Percentiles rank a stretch among this genome's conserved stretches.
Conservation (phyloP, 1,140 invertebrate genomes). For the Steinernema feltiae region DNA sequence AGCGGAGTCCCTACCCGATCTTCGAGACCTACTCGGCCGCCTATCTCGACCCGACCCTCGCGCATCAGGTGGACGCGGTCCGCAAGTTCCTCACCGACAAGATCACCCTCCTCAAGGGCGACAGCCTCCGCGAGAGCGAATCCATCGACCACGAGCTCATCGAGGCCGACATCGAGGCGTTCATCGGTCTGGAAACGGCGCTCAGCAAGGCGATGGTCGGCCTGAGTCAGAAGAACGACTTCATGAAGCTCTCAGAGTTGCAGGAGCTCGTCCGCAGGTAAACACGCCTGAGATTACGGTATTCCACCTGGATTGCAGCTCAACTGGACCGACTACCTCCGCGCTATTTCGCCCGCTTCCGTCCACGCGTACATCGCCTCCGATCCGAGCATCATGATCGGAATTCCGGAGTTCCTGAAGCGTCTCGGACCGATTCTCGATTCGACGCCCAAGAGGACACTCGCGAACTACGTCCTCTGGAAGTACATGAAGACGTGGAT, state of each 20-base stretch:
- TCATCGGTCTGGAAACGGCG: slow-evolving; percentile 33
- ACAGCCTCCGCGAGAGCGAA: not conserved
- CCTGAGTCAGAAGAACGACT: not conserved
- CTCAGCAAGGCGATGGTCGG: slow-evolving; percentile 20
- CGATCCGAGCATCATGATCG: slow-evolving; percentile 34
- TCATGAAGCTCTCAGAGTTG: slow-evolving; percentile 1
- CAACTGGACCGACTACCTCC: slow-evolving; percentile 33
- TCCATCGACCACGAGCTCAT: not conserved
- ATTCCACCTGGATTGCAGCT: slow-evolving; percentile 22
- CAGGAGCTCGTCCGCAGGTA: not conserved
- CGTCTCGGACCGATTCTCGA: slow-evolving; percentile 16
- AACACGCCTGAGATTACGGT: slow-evolving; percentile 24
- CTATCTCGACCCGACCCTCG: not conserved
- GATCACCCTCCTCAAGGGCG: not conserved
- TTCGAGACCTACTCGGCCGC: not conserved
- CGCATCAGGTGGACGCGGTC: not conserved
- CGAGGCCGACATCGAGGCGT: not conserved
- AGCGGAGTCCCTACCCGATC: not conserved
- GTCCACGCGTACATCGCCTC: slow-evolving; percentile 26
- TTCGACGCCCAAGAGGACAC: slow-evolving; percentile 19
- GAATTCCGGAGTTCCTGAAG: slow-evolving; percentile 28
- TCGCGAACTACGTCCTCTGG: slow-evolving; percentile 39
- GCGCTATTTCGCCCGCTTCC: slow-evolving; percentile 17
- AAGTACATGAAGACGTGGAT: slow-evolving; percentile 29
- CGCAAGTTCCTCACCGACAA: not conserved